Conservation (phyloP, 1,140 invertebrate genomes). For the Philaenus spumarius region DNA sequence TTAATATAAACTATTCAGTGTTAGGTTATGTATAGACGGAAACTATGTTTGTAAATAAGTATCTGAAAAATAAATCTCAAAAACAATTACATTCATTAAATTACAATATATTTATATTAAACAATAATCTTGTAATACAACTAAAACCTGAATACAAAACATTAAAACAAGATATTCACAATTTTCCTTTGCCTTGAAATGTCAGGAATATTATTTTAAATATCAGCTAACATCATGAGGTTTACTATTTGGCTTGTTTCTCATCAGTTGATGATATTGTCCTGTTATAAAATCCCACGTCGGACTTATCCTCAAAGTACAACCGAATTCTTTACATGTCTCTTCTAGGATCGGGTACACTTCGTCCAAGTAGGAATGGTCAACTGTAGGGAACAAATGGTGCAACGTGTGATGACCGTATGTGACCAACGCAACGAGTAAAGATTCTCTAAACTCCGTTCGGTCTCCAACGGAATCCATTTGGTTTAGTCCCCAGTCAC, state of each 20-base stretch:
- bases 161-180: too few species aligned
- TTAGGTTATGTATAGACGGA: too few species aligned
- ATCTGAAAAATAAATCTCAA: too few species aligned
- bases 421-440: slow-evolving; percentile 58
- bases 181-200: too few species aligned
- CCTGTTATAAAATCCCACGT: slow-evolving; percentile 57
- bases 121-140: too few species aligned
- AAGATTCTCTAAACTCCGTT: slow-evolving; percentile 57
- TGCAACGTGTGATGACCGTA: slow-evolving; percentile 75
- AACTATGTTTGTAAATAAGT: too few species aligned
- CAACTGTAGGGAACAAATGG: slow-evolving; percentile 77
- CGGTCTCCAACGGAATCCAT: slow-evolving; percentile 68
- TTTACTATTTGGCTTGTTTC: slow-evolving; percentile 8
- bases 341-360: slow-evolving; percentile 57
- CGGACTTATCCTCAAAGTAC: slow-evolving; percentile 46
- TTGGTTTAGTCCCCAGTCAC: slow-evolving; percentile 74
- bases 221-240: too few species aligned
- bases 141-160: too few species aligned
- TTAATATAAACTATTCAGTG: too few species aligned
- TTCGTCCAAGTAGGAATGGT: slow-evolving; percentile 55
- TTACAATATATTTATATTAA: too few species aligned
- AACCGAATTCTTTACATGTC: slow-evolving; percentile 61
- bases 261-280: slow-evolving; percentile 53
- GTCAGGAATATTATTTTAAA: too few species aligned
- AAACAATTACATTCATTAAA: too few species aligned